Base-by-base conservation (phyloP, 2,888 invertebrate species). In the Gisinianus flammeolus region DNA sequence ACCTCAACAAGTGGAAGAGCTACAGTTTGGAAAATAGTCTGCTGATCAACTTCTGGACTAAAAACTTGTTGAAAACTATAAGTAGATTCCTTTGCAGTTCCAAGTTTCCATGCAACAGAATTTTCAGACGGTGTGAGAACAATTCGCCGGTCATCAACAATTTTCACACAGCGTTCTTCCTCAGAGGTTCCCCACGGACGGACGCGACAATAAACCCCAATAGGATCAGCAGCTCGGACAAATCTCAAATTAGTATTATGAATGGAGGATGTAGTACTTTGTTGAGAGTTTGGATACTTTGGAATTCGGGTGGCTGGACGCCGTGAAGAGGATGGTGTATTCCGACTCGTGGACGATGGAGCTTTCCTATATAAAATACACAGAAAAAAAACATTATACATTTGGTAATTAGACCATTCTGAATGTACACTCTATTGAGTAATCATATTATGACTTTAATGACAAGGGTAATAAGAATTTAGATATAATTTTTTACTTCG, bases 131-230 rank as follows among this genome's bases (percentile, higher is more conserved):
- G 87, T n/a, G 85, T 83, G 2, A 89, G 82, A 71, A 86, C 85
- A 5, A 89, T 85, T 8, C 86, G 85, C 70, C 85, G 86, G 8
- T 86, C 85, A 79, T 86, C 86, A 16, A 86, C 83, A 62, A 86
- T 86, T 8, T 88, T 83, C 82, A 88, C 88, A 30, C 82, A 83
- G 16, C 80, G 74, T 3, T 85, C 83, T 28, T 88, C 89, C 22
- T 91, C 91, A 74, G 91, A 90, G 12, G 85, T 83, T 85, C 92
- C 91, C 86, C 94, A 89, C 0, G 96, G 96, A 16, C 95, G 90
- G 22, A 97, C 87, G 26, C 97, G 90, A 86, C 97, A 97, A 85
- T 91, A 97, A 0, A 97, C 97, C 88, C 95, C 92, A 0, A 96
- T 94, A 0, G 94, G 92, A 87, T 95, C 94, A 81, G 64, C 28